Base-by-base conservation (phyloP, 2,797 vertebrate genomes). In the Aldrovandia affinis region DNA sequence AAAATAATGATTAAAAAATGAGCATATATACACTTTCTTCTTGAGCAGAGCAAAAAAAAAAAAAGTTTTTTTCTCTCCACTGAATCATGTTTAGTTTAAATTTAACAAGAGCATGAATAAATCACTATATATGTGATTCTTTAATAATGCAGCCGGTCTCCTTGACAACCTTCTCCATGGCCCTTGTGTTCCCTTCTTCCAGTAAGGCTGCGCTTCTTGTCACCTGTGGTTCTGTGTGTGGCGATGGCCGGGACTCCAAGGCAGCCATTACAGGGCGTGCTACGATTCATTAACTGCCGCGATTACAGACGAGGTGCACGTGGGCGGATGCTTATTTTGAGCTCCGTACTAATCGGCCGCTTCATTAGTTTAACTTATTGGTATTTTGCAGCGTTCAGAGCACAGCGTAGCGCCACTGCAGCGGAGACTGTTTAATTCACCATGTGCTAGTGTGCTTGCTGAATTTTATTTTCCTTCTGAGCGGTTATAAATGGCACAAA, bases 301-400 rank as follows among this genome's bases (percentile, higher is more conserved):
- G 39, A 63, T 68, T 25, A 30, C 83, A 44, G 54, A 83, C 39
- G 68, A 80, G 80, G 57, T 42, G 59, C 39, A 52, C 6, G 83
- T 84, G 77, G 83, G 83, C 9, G 59, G 81, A 63, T 82, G 83
- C 84, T 84, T 83, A 80, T 80, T 82, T n/a, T 83, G 55, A 79
- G 86, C 85, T 82, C 52, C 83, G 63, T 39, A 80, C 85, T 89
- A 88, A 89, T 90, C 81, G 44, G 86, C 80, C 55, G 81, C 83
- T 87, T 87, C 84, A 89, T 89, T 85, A 88, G 84, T 84, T 87
- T 82, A 25, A 88, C 89, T 89, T 88, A 77, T 81, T 81, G 25
- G 75, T 85, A 85, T 86, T 86, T 65, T 84, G 81, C 61, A 65
- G 83, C 83, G 75, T 78, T 82, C 75, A 89, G 84, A 83, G 63